Evolutionary conservation across 2,113 vertebrate genomes (phyloP).

Genomic region (Poecile atricapillus): DNA sequence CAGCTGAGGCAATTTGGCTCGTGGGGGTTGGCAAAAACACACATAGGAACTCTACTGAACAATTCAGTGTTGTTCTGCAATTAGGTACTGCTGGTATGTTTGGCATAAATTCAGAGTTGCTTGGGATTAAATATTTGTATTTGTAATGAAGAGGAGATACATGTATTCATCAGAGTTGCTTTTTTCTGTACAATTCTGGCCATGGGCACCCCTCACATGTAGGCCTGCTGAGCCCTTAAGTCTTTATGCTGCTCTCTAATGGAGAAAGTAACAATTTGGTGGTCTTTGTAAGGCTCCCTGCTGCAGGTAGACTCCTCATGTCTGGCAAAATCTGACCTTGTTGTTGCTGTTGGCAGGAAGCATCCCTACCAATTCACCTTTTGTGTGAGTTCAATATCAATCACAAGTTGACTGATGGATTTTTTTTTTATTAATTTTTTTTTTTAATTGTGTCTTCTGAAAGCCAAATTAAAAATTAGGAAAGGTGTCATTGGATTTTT

Average conservation of each 20-base stretch:
- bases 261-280: neutral
- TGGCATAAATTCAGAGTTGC: neutral
- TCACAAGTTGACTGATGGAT: neutral
- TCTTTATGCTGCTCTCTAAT: neutral
- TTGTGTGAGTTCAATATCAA: neutral
- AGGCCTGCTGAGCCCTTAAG: neutral
- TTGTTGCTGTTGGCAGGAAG: neutral
- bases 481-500: neutral
- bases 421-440: neutral
- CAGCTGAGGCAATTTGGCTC: neutral
- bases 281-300: neutral
- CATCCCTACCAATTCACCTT: neutral
- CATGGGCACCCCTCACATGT: neutral
- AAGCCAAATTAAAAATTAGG: neutral
- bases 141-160: neutral
- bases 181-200: neutral
- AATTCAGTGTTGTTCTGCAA: neutral
- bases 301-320: neutral
- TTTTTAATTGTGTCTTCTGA: neutral
- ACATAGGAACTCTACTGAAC: neutral
- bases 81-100: neutral
- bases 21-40: neutral
- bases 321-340: neutral
- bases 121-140: neutral
- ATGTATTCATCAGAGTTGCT: neutral